Evolutionary conservation across 1,140 invertebrate species (phyloP).

Genomic region (Drosophila pseudoobscura): DNA sequence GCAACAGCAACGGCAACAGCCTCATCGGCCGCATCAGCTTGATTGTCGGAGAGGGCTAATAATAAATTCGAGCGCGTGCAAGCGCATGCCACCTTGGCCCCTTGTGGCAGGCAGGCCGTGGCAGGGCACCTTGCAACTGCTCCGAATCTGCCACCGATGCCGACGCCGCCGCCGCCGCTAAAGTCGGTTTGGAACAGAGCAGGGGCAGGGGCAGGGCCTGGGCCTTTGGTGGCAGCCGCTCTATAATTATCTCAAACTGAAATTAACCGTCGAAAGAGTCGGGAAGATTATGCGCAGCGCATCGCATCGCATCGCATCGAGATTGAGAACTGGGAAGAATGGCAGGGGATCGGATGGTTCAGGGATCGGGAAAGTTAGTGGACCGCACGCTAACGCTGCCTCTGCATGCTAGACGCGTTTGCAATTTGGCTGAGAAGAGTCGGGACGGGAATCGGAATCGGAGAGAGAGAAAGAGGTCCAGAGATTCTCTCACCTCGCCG

Average conservation of each 20-base stretch:
- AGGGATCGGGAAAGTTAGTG: conserved; percentile 1
- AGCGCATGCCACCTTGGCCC: conserved; percentile 63
- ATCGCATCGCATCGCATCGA: conserved; percentile 36
- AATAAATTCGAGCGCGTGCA: conserved; percentile 81
- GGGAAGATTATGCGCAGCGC: conserved; percentile 75
- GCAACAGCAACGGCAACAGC: conserved; percentile 4
- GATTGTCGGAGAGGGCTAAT: conserved; percentile 63
- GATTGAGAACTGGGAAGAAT: conserved; percentile 35
- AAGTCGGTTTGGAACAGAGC: not conserved
- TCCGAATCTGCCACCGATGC: conserved; percentile 7
- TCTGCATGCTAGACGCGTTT: conserved; percentile 62
- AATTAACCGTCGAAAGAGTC: conserved; percentile 83
- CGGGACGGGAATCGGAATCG: not conserved
- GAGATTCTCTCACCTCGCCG: conserved; percentile 62
- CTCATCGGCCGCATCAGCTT: conserved; percentile 34
- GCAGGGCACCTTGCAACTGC: conserved; percentile 30
- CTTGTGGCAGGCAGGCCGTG: conserved; percentile 1
- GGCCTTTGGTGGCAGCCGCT: conserved; percentile 74
- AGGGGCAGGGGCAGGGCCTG: conserved; percentile 21
- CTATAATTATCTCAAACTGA: conserved; percentile 83
- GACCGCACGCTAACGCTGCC: conserved; percentile 54
- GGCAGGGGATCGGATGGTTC: conserved; percentile 17
- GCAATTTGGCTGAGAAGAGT: conserved; percentile 29
- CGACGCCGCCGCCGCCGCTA: conserved; percentile 14
- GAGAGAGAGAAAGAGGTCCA: conserved; percentile 1